These are phyloP conservation scores for Lerista edwardsae DNA, from an alignment of 2,797 vertebrate genomes.

Conservation along the genomic window DNA sequence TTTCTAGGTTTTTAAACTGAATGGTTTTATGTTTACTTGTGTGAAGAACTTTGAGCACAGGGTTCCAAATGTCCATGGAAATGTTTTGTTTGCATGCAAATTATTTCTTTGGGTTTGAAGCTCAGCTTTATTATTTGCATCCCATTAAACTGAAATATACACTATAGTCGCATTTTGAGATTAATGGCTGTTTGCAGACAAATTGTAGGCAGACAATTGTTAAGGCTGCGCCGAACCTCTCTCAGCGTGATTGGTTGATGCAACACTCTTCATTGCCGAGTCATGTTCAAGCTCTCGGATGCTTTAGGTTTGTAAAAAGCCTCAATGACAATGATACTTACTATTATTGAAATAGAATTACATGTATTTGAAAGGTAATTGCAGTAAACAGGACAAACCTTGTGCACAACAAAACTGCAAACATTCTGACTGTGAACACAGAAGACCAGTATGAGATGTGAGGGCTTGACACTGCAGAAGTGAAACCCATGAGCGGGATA, in stretches of 20 bases:
- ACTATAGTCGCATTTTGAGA: background rate
- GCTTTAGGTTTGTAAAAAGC: background rate
- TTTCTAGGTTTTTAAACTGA: background rate
- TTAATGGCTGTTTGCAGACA: background rate
- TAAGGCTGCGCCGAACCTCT: background rate
- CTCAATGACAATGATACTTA: background rate
- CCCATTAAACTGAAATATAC: background rate
- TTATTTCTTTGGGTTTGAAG: background rate
- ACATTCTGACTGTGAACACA: slow-evolving; percentile 27
- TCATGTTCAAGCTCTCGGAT: background rate
- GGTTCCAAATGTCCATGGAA: background rate
- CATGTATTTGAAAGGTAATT: slow-evolving; percentile 26
- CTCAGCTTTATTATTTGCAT: background rate
- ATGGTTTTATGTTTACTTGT: background rate
- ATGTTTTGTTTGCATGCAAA: background rate
- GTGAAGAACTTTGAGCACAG: background rate
- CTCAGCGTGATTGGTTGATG: background rate
- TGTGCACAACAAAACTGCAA: slow-evolving; percentile 40
- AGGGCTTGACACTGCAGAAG: slow-evolving; percentile 19
- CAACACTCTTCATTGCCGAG: background rate
- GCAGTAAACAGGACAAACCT: slow-evolving; percentile 39
- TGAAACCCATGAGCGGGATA: slow-evolving; percentile 24
- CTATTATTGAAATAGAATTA: slow-evolving; percentile 27
- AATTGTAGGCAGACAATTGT: background rate
- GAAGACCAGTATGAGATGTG: slow-evolving; percentile 29